Percentiles rank a stretch among this genome's conserved stretches.
These are phyloP conservation scores for Mola mola DNA, from an alignment of 2,113 vertebrate genomes.

Conservation along the genomic window DNA sequence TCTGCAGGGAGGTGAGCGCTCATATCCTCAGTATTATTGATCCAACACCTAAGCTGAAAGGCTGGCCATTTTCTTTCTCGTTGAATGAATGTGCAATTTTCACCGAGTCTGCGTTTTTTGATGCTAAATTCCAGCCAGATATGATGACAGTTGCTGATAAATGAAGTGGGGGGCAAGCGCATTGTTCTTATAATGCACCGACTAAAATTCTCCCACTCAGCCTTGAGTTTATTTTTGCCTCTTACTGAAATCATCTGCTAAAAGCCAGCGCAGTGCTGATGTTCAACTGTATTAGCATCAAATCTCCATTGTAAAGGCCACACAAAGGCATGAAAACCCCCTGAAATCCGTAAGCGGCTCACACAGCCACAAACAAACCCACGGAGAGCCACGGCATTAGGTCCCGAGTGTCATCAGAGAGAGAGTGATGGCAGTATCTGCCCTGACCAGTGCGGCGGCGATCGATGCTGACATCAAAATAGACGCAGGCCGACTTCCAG, in stretches of 20 bases:
- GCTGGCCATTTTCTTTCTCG: too few relatives aligned
- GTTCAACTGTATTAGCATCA: constrained; percentile 5
- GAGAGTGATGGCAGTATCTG: constrained; percentile 49
- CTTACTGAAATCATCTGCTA: background rate
- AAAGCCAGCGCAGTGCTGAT: background rate
- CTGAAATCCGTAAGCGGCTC: constrained; percentile 47
- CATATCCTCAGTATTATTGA: too few relatives aligned
- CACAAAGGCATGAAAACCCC: constrained; percentile 8
- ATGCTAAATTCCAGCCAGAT: constrained; percentile 5
- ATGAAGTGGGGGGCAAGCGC: too few relatives aligned
- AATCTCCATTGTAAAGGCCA: constrained; percentile 10
- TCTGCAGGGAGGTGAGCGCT: constrained; percentile 82
- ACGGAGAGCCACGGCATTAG: constrained; percentile 26
- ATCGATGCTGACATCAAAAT: constrained; percentile 64
- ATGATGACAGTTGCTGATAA: too few relatives aligned
- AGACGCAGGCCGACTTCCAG: constrained; percentile 44
- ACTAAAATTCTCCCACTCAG: too few relatives aligned
- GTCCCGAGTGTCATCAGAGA: constrained; percentile 39
- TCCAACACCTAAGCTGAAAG: too few relatives aligned
- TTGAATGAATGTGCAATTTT: constrained; percentile 3
- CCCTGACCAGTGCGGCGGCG: constrained; percentile 46
- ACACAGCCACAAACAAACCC: constrained; percentile 20
- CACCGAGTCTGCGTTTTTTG: background rate
- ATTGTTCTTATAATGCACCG: too few relatives aligned
- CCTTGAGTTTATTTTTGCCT: background rate